A percentile compares a stretch with the other conserved stretches of the same genome.
Evolutionary conservation across 2,113 vertebrate species (phyloP).

Genomic region (Hippocampus abdominalis): DNA sequence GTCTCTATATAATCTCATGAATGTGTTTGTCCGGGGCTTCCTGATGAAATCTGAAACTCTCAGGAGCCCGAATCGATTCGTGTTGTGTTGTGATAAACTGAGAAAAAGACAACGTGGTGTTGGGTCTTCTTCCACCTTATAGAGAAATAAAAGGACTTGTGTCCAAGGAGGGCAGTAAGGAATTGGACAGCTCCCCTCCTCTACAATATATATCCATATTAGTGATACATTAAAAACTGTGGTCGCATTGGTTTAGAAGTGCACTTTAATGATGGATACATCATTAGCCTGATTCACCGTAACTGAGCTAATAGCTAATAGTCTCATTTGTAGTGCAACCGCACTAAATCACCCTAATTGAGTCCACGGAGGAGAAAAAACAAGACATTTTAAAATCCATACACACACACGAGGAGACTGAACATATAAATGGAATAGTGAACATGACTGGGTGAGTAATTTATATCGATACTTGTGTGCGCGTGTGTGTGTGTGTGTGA

Average conservation of each 20-base stretch:
- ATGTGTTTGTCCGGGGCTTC: too few species aligned
- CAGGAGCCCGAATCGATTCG: too few species aligned
- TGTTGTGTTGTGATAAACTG: too few species aligned
- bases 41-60: too few species aligned
- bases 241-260: background rate
- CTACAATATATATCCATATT: too few species aligned
- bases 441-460: constrained; percentile 34
- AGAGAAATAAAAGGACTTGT: too few species aligned
- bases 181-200: too few species aligned
- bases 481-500: constrained; percentile 9
- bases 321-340: background rate
- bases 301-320: background rate
- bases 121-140: too few species aligned
- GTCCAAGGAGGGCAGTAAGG: too few species aligned
- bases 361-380: background rate
- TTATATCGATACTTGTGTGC: constrained; percentile 27
- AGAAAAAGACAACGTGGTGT: too few species aligned
- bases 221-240: background rate
- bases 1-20: too few species aligned
- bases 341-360: background rate
- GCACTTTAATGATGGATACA: background rate
- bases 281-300: background rate
- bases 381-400: background rate
- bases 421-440: constrained; percentile 41
- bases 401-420: constrained; percentile 18